phyloP scores from a whole-genome alignment of 2,888 invertebrate genomes.

The Diadromus collaris region DNA sequence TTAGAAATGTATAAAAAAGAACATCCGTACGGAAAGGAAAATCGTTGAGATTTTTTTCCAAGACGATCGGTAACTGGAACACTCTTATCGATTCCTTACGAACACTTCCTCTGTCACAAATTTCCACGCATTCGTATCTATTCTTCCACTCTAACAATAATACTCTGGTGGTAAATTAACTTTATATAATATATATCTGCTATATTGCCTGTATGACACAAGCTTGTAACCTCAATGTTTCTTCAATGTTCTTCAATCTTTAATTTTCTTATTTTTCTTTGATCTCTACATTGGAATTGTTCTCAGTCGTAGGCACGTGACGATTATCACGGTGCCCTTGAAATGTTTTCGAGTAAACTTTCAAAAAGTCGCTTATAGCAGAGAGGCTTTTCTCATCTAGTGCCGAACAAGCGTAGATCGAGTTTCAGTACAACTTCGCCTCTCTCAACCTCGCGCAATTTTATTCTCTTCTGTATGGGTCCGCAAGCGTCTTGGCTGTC shows the following conservation, averaged over 20 bases:
- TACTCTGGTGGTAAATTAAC: slow-evolving; percentile 56
- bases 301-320: slow-evolving; percentile 10
- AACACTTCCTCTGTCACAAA: background rate
- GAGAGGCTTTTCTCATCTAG: slow-evolving; percentile 56
- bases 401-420: slow-evolving; percentile 84
- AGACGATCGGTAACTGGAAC: slow-evolving; percentile 2
- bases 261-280: slow-evolving; percentile 18
- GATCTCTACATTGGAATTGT: slow-evolving; percentile 7
- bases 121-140: background rate
- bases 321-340: background rate
- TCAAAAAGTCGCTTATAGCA: background rate
- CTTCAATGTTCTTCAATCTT: slow-evolving; percentile 1
- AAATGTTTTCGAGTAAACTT: background rate
- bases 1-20: background rate
- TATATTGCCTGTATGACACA: slow-evolving; percentile 10
- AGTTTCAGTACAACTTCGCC: slow-evolving; percentile 87
- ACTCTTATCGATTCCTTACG: slow-evolving; percentile 16
- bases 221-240: slow-evolving; percentile 3
- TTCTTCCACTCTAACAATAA: slow-evolving; percentile 34
- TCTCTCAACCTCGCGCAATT: slow-evolving; percentile 85
- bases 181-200: background rate
- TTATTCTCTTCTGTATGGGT: slow-evolving; percentile 85
- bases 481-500: slow-evolving; percentile 83
- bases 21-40: background rate
- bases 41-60: background rate